Evolutionary conservation across 2,113 vertebrate species (phyloP).

Genomic region (Hippolais icterina): DNA sequence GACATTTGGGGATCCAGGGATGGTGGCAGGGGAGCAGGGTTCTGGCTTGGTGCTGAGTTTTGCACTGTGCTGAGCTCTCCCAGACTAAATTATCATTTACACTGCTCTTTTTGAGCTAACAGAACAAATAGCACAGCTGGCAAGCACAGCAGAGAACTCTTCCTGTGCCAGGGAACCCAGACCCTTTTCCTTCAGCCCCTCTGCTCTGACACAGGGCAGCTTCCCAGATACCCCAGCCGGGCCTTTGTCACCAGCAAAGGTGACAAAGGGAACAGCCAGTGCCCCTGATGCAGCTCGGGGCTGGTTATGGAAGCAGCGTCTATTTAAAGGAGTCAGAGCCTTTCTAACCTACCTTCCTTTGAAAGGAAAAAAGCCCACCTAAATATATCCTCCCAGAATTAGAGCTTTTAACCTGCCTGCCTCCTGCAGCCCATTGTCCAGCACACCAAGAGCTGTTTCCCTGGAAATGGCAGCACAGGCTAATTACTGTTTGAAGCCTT

Average conservation of each 20-base stretch:
- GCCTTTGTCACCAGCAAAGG: not conserved
- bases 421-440: not conserved
- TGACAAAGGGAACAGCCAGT: not conserved
- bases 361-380: not conserved
- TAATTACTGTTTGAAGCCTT: slow-evolving; percentile 14
- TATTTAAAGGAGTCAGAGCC: slow-evolving; percentile 1
- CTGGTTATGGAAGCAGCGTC: not conserved
- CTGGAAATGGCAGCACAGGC: not conserved
- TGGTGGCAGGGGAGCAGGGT: rapidly evolving
- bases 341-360: not conserved
- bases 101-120: not conserved
- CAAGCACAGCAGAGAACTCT: not conserved
- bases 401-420: slow-evolving; percentile 20
- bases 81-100: not conserved
- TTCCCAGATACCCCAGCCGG: not conserved
- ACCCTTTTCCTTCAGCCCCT: not conserved
- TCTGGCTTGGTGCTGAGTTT: not conserved
- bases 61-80: not conserved
- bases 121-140: not conserved
- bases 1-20: not conserved
- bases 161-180: not conserved
- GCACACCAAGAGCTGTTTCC: not conserved
- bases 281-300: not conserved
- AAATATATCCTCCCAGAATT: slow-evolving; percentile 27
- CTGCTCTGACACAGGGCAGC: not conserved